Evolutionary conservation across 1,140 invertebrate genomes (phyloP), one percentile per base, ranked within the genome.

Genomic region (Protaetia brevitarsis): DNA sequence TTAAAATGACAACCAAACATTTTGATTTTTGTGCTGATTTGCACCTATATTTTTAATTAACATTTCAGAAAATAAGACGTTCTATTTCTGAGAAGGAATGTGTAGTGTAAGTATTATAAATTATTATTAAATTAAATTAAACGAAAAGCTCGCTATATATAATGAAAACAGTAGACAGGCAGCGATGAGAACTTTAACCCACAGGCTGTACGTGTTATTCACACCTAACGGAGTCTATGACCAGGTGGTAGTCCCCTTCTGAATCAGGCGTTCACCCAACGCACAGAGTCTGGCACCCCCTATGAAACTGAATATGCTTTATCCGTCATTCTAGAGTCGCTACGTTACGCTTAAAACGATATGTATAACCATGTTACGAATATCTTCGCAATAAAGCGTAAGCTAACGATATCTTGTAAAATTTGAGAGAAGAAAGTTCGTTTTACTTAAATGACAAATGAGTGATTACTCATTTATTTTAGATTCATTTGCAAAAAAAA

Each of bases 191-290:
- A 45, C 41, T 45, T 45, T 45, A 45, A 45, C 41, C 41, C 41
- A 21, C 16, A 45, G 41, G 16, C 16, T 45, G 41, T 45, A 45
- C 13, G 41, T 45, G 41, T 45, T 45, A 45, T 45, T 45, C 41
- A 45, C 41, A 45, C 41, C 41, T 45, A 45, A 45, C 41, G 41
- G 41, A 45, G 41, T 45, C 41, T 13, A 45, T 45, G 41, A 45
- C 41, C 41, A 45, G 41, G 41, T 45, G 41, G 41, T 45, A 45
- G 41, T 45, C 41, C 41, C 41, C 41, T 45, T 45, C 41, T 45
- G 41, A 10, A 45, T 45, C 10, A 45, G 16, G 23, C 41, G 41
- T 45, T 45, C 19, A 45, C 41, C 41, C n/a, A 45, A 5, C 41
- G 13, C 13, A 21, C 41, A 45, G 41, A 13, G 41, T 45, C 41